phyloP scores from a whole-genome alignment of 2,113 vertebrate genomes.

The Patagioenas fasciata region DNA sequence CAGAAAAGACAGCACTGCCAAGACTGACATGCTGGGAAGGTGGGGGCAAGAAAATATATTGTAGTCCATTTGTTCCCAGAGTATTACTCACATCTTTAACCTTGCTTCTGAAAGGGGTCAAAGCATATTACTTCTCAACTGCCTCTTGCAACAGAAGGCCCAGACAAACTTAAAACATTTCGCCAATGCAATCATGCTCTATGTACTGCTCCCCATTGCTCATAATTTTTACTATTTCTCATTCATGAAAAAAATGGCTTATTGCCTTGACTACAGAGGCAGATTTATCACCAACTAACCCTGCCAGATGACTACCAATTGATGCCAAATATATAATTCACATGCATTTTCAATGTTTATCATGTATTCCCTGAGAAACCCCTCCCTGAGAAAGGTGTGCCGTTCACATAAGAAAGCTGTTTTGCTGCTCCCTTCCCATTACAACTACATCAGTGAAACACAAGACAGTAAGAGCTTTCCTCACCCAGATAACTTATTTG shows the following conservation, averaged over 20 bases:
- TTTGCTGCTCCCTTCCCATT: background rate
- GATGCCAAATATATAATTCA: background rate
- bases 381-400: background rate
- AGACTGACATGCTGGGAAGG: background rate
- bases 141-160: background rate
- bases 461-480: background rate
- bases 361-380: background rate
- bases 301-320: background rate
- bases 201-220: background rate
- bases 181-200: background rate
- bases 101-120: background rate
- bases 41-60: background rate
- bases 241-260: background rate
- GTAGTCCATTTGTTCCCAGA: background rate
- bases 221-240: background rate
- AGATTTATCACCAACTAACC: background rate
- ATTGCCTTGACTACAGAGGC: background rate
- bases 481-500: background rate
- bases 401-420: background rate
- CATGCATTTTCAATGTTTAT: background rate
- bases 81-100: background rate
- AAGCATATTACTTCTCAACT: background rate
- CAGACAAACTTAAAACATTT: background rate
- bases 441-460: background rate
- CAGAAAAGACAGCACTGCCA: background rate